Conservation (phyloP, 2,797 vertebrate species). For the Coregonus sp. region DNA sequence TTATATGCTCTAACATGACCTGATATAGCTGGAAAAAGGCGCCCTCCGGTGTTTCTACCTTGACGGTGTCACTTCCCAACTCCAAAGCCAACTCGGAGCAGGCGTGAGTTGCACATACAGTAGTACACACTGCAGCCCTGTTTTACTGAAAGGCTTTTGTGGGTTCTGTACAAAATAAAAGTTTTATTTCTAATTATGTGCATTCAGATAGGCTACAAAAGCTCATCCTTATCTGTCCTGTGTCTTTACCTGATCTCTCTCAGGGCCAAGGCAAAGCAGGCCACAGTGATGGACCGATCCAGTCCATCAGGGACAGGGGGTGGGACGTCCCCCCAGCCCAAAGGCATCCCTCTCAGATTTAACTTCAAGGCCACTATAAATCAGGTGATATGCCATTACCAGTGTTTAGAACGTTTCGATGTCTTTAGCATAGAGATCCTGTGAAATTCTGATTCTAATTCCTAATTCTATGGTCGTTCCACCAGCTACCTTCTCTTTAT, state of each 20-base stretch:
- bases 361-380: slow-evolving; percentile 73
- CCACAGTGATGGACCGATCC: slow-evolving; percentile 35
- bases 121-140: background rate
- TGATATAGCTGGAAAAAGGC: slow-evolving; percentile 59
- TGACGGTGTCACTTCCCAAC: slow-evolving; percentile 72
- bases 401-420: background rate
- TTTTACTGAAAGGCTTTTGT: background rate
- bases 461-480: background rate
- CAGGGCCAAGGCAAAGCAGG: slow-evolving; percentile 24
- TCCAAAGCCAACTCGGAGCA: slow-evolving; percentile 50
- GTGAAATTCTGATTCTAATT: background rate
- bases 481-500: background rate
- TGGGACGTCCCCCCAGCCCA: slow-evolving; percentile 47
- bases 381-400: slow-evolving; percentile 61
- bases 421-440: background rate
- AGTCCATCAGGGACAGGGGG: background rate
- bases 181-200: background rate
- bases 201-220: background rate
- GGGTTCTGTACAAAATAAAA: background rate
- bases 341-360: slow-evolving; percentile 69
- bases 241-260: background rate
- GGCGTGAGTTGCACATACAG: slow-evolving; percentile 49
- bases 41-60: slow-evolving; percentile 61
- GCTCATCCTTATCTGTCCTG: background rate
- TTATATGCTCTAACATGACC: background rate